Evolutionary conservation across 2,797 vertebrate genomes (phyloP), one percentile per base, ranked within the genome.

Genomic region (Galaxias olidus): DNA sequence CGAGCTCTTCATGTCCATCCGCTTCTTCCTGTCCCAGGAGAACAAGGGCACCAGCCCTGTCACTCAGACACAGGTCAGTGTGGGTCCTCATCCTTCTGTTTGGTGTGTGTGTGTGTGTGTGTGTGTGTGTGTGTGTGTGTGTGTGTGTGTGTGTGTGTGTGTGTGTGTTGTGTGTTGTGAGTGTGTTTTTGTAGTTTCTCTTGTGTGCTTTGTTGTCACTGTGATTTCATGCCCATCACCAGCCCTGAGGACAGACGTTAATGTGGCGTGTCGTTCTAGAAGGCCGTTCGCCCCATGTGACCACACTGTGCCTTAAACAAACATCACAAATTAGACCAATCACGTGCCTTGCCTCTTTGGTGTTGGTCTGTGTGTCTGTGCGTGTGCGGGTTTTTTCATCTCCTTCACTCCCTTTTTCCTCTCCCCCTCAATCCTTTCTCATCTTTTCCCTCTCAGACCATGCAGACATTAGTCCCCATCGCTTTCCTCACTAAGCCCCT

Each of bases 1-100:
- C 45, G 97, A 98, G 78, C 94, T 99, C 63, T 96, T 99, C 59
- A 95, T 98, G 96, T 99, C 98, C 18, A 94, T 99, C 20, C 94
- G 94, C 55, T 98, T 98, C 90, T 98, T 98, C 86, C 94, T 99
- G 40, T 98, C 96, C 0, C 96, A 97, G 78, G 96, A 99, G 56
- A 97, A 92, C 90, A 97, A 95, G 79, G 93, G 92, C 52, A 80
- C 90, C 10, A 93, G 86, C 68, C 91, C 96, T 0, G 90, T 99
- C 48, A 92, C 94, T 1, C 96, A 98, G 9, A 96, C 97, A 4
- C 97, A 98, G 92, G 97, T 98, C 78, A 75, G 88, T 65, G 30
- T 67, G 10, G 7, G 49, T 51, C 46, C 9, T 46, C 18, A 4
- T 52, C 18, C 18, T 19, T 40, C 14, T 13, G 40, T 54, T 19